phyloP scores from a whole-genome alignment of 2,797 vertebrate genomes.

The Halcyon smyrnensis region DNA sequence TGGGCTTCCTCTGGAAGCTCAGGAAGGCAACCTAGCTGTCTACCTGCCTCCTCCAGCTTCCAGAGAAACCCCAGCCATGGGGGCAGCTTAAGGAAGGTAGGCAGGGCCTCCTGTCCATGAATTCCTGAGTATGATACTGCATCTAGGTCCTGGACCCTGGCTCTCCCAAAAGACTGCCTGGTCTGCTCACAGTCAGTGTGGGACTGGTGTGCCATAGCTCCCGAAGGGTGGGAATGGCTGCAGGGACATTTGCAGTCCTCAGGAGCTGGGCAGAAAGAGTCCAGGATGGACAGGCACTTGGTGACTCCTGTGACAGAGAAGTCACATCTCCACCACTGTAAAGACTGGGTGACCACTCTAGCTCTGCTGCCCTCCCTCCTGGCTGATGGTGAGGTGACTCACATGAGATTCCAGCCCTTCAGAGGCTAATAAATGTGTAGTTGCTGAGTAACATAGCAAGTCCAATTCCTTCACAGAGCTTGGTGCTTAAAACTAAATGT shows the following conservation, averaged over 20 bases:
- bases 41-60: not conserved
- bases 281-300: accelerated
- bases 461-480: not conserved
- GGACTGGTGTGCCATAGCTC: not conserved
- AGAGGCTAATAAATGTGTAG: not conserved
- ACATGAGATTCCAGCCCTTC: not conserved
- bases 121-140: not conserved
- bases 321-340: not conserved
- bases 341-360: not conserved
- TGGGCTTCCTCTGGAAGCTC: not conserved
- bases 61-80: not conserved
- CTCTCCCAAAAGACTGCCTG: not conserved
- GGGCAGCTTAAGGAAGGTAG: not conserved
- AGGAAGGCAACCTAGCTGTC: not conserved
- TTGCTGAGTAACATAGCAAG: not conserved
- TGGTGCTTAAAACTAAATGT: not conserved
- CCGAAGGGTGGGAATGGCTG: accelerated
- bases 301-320: not conserved
- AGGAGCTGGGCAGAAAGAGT: not conserved
- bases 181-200: not conserved
- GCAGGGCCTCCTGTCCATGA: not conserved
- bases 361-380: not conserved
- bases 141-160: not conserved
- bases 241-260: not conserved
- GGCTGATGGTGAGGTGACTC: not conserved